Percentiles rank a stretch among this genome's conserved stretches.
Conservation (phyloP, 2,888 invertebrate species). For the Ephialtes manifestator region DNA sequence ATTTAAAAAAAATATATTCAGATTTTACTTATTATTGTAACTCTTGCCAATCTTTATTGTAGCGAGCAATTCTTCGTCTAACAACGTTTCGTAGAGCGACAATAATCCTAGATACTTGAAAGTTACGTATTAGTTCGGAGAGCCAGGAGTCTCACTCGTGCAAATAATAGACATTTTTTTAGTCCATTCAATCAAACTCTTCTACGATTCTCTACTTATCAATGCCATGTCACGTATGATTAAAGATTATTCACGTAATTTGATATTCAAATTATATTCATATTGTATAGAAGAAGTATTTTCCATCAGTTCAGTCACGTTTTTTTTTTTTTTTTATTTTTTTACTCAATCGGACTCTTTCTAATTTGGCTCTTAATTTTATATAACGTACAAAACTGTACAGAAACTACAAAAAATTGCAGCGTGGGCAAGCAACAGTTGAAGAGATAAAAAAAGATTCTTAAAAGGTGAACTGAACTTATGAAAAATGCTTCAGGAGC, state of each 20-base stretch:
- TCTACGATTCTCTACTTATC: conserved; percentile 52
- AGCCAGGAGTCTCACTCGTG: conserved; percentile 15
- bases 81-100: conserved; percentile 59
- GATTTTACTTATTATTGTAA: conserved; percentile 34
- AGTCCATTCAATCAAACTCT: conserved; percentile 42
- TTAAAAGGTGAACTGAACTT: no score
- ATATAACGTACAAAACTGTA: no score
- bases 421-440: no score
- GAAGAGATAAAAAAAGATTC: no score
- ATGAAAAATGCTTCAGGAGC: not conserved
- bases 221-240: conserved; percentile 28
- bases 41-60: conserved; percentile 59
- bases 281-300: no score
- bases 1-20: conserved; percentile 18
- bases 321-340: no score
- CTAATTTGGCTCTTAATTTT: no score
- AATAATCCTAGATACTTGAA: conserved; percentile 55
- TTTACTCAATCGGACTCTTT: no score
- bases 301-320: no score
- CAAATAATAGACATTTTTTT: conserved; percentile 34
- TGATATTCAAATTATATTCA: conserved; percentile 51
- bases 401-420: no score
- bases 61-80: conserved; percentile 34
- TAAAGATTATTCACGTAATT: conserved; percentile 49
- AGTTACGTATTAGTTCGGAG: conserved; percentile 22